These are phyloP conservation scores for Stenolophus ochropezus DNA, from an alignment of 2,888 invertebrate genomes.

Conservation along the genomic window DNA sequence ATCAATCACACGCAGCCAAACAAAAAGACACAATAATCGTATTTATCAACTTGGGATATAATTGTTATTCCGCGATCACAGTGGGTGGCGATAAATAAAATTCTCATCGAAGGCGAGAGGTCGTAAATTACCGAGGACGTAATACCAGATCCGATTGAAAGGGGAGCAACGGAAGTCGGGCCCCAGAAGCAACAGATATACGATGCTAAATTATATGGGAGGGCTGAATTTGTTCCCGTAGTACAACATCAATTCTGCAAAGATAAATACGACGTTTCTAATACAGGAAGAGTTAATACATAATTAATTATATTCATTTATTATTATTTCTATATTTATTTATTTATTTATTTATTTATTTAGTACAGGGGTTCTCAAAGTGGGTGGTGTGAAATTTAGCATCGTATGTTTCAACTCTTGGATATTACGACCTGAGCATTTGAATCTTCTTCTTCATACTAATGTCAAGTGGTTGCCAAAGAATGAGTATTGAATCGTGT, in stretches of 20 bases:
- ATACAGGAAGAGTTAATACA: too few relatives aligned
- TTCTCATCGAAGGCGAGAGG: conserved; percentile 14
- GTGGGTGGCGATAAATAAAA: conserved; percentile 15
- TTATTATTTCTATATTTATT: too few relatives aligned
- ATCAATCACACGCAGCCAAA: conserved; percentile 12
- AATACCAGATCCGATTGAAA: conserved; percentile 33
- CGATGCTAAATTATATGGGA: not conserved
- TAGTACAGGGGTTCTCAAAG: too few relatives aligned
- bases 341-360: too few relatives aligned
- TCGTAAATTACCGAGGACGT: conserved; percentile 24
- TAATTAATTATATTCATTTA: too few relatives aligned
- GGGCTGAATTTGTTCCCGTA: not conserved
- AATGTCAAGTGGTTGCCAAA: too few relatives aligned
- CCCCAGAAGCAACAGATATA: conserved; percentile 5
- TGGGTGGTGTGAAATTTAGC: too few relatives aligned
- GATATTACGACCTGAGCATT: too few relatives aligned
- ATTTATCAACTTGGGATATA: conserved; percentile 36
- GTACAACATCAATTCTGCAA: not conserved
- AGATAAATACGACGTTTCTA: not conserved
- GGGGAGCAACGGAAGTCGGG: not conserved
- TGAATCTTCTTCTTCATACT: too few relatives aligned
- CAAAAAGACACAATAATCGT: conserved; percentile 37
- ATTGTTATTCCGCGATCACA: conserved; percentile 31
- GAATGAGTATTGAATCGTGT: too few relatives aligned
- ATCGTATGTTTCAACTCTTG: too few relatives aligned